Percentiles rank a stretch among this genome's conserved stretches.
Conservation (phyloP, 2,113 vertebrate species). For the Ginglymostoma cirratum region DNA sequence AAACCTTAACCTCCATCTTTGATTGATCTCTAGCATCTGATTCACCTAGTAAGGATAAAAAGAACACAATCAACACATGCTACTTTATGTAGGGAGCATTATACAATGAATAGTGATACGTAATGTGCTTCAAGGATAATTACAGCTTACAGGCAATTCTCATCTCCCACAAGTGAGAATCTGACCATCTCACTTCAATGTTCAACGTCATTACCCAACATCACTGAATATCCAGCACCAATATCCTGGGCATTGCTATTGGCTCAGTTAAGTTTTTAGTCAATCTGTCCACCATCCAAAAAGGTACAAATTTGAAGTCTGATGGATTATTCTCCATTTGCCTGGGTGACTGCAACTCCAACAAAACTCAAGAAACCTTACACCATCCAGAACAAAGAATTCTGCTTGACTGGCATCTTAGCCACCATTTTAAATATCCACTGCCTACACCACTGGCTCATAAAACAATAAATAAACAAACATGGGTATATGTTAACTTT, state of each 20-base stretch:
- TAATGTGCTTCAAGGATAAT: not conserved
- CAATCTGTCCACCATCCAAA: not conserved
- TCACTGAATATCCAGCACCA: not conserved
- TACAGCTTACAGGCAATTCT: not conserved
- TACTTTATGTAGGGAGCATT: not conserved
- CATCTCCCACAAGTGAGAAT: too few species aligned
- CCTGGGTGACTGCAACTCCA: not conserved
- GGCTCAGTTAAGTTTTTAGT: too few species aligned
- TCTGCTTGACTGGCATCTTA: not conserved
- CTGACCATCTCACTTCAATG: too few species aligned
- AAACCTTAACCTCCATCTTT: slow-evolving; percentile 91
- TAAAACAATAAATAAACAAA: too few species aligned
- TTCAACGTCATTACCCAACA: too few species aligned
- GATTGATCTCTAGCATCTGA: slow-evolving; percentile 87
- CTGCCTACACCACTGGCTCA: not conserved
- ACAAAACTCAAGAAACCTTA: not conserved
- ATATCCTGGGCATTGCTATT: not conserved
- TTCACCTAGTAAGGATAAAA: slow-evolving; percentile 62
- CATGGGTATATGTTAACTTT: not conserved
- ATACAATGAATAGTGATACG: not conserved
- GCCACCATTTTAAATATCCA: not conserved
- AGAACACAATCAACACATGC: not conserved
- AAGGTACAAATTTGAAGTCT: not conserved
- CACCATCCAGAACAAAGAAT: not conserved
- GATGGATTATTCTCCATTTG: not conserved